Evolutionary conservation across 2,888 invertebrate genomes (phyloP), one percentile per base, ranked within the genome.

Genomic region (Pseudoips prasinana): DNA sequence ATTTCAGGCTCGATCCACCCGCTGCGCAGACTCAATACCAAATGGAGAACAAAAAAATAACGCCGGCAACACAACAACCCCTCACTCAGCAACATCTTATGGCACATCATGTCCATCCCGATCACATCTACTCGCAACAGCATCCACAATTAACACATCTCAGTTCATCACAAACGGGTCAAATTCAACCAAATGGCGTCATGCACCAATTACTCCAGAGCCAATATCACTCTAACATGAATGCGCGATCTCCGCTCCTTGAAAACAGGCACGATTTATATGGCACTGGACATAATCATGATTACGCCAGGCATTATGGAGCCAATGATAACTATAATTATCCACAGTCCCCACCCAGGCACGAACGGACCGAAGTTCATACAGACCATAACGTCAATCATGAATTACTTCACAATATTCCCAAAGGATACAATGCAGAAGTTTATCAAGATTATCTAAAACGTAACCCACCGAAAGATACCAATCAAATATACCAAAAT

Each of bases 1-100:
- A 73, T 87, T 88, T 28, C 84, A 94, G 94, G 93, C 90, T 94
- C 86, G 93, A 93, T 73, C 92, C 93, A 68, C 92, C 93, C 56
- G 90, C 91, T 69, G 88, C 92, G 51, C 92, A 91, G 70, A 84
- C 79, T 41, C 75, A 84, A 77, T 78, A 89, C 82, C 72, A 89
- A 72, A 93, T 93, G 93, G 93, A 93, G 78, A 91, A 90, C 73
- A 93, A 93, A 75, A 91, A 90, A 62, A 57, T 75, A 39, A 67
- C 73, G 18, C 88, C 90, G 25, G 85, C 89, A 8, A 87, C 90
- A 26, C 91, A 91, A 46, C 91, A 91, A 69, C 90, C 91, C 24
- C 81, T 89, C 10, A 82, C 81, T 1, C 86, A 87, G 34, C 84
- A 83, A 46, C 87, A 86, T 36, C 56, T 83, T 0, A 78, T 88